Percentiles rank a stretch among this genome's conserved stretches.
These are phyloP conservation scores for Norana najaformis DNA, from an alignment of 2,888 invertebrate species.

Conservation along the genomic window DNA sequence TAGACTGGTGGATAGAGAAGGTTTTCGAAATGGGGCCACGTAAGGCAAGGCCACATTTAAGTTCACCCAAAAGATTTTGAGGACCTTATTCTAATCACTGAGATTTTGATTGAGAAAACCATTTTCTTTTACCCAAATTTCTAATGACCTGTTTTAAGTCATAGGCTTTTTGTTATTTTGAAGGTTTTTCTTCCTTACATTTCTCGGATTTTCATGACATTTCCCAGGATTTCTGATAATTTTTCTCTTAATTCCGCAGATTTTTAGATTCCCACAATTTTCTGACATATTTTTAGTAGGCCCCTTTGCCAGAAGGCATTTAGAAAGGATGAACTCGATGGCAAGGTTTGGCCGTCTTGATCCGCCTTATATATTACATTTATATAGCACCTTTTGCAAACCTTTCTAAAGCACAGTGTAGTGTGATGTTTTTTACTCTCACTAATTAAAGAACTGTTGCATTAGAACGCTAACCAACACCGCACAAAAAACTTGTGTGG, in stretches of 20 bases:
- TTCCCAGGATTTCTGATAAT: neutral
- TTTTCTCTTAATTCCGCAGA: neutral
- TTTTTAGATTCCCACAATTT: neutral
- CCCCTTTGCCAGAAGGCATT: neutral
- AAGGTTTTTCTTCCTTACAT: neutral
- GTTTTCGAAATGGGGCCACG: neutral
- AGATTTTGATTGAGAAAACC: neutral
- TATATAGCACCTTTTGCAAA: no score
- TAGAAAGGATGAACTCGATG: no score
- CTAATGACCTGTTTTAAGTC: neutral
- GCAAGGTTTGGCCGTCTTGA: no score
- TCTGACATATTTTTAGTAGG: neutral
- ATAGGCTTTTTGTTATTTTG: neutral
- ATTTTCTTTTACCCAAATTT: no score
- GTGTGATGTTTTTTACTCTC: no score
- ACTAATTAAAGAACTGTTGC: neutral
- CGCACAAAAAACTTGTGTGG: no score
- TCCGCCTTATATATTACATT: no score
- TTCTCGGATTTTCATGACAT: neutral
- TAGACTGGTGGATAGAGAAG: neutral
- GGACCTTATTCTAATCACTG: no score
- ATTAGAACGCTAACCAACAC: neutral
- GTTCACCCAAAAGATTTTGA: no score
- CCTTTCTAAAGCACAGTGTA: no score
- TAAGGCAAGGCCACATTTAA: no score